These are phyloP conservation scores for Daphoenositta chrysoptera DNA, from an alignment of 2,113 vertebrate species.

Conservation along the genomic window DNA sequence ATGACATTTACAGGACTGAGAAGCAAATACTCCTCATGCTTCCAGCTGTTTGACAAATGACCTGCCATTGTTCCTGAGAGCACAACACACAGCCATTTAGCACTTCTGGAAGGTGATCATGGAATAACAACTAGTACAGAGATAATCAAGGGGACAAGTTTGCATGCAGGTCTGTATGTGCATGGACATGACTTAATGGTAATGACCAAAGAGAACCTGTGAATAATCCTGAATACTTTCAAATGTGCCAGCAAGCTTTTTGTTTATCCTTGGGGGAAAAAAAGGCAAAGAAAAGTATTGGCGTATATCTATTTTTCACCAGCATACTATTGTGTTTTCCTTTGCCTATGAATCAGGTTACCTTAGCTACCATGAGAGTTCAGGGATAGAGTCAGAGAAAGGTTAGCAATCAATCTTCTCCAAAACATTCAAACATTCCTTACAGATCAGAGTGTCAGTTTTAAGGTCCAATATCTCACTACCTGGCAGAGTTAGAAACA, in stretches of 20 bases:
- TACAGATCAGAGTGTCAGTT: not conserved
- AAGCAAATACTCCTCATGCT: not conserved
- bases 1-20: not conserved
- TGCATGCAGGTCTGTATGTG: not conserved
- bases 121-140: not conserved
- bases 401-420: not conserved
- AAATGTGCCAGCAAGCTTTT: not conserved
- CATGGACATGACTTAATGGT: not conserved
- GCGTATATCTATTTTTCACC: not conserved
- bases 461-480: not conserved
- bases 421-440: not conserved
- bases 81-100: not conserved
- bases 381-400: not conserved
- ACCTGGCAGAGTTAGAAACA: not conserved
- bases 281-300: not conserved
- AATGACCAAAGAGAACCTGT: not conserved
- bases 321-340: not conserved
- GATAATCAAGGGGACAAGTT: not conserved
- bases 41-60: not conserved
- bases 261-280: not conserved
- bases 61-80: not conserved
- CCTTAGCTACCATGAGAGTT: not conserved
- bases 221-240: not conserved
- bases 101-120: not conserved
- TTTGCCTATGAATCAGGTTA: not conserved